Base-by-base conservation (phyloP, 2,113 vertebrate genomes). In the Lepus americanus region DNA sequence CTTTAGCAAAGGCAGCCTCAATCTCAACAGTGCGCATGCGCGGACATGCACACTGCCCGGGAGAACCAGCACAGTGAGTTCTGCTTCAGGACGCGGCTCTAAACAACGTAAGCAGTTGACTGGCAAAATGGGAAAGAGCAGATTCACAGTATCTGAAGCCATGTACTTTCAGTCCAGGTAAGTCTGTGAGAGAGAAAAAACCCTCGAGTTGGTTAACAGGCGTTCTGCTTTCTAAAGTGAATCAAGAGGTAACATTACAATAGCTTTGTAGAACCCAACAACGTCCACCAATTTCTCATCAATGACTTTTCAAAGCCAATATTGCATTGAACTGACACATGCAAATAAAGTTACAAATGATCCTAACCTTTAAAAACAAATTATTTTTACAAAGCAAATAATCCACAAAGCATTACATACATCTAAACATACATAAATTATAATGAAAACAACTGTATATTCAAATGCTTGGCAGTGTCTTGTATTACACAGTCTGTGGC, bases 131-230 rank as follows among this genome's bases (percentile, higher is more conserved):
- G 39, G 51, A 3, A 2, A 88, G 23, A 92, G 92, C 44, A 83
- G 79, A 97, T 95, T 98, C 97, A 98, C 97, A 98, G 98, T 97
- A 96, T 97, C 70, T 90, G 90, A 73, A 94, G 95, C 76, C 92
- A 83, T 20, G 51, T 61, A 82, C 61, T 94, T 95, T 73, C 55
- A 95, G 31, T 81, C 87, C 77, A 95, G 22, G 79, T 6, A 95
- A 51, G 49, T 82, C 67, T 86, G 33, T 2, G 23, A 44, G 64
- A 12, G 12, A 79, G 22, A 63, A 90, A 64, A 64, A 63, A 1
- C 29, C 63, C 90, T 80, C 78, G 0, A 83, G 9, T 23, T 89
- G 22, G 51, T 49, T 80, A 92, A 36, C 16, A 77, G 74, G n/a
- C 51, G 66, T 95, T 63, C 64, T 90, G 76, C 59, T 76, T 94